Evolutionary conservation across 2,113 vertebrate species (phyloP).

Genomic region (Barbus barbus): DNA sequence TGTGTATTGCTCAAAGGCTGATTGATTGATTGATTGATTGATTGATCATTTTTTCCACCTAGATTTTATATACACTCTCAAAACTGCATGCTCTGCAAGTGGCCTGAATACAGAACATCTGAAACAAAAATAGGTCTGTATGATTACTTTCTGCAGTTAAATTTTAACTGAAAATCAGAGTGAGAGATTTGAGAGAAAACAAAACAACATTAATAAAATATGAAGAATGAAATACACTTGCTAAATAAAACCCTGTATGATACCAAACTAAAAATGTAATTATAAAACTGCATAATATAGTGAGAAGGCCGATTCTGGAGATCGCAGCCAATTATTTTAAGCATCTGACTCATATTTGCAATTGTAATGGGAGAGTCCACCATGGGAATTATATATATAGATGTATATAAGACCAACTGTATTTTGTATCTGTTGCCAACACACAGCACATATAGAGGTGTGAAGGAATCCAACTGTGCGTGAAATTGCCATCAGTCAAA

Average conservation of each 20-base stretch:
- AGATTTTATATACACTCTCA: too few relatives aligned
- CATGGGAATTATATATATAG: not conserved
- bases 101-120: too few relatives aligned
- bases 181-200: not conserved
- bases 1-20: too few relatives aligned
- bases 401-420: not conserved
- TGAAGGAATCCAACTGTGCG: constrained; percentile 73
- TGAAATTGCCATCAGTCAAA: constrained; percentile 75
- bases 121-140: too few relatives aligned
- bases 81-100: too few relatives aligned
- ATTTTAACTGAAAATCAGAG: too few relatives aligned
- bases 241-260: too few relatives aligned
- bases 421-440: not conserved
- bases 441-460: constrained; percentile 57
- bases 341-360: not conserved
- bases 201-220: not conserved
- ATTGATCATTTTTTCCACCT: too few relatives aligned
- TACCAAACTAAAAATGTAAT: not conserved
- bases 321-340: not conserved
- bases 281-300: not conserved
- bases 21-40: too few relatives aligned
- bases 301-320: not conserved
- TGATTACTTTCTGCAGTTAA: too few relatives aligned
- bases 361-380: not conserved
- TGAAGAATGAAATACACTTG: too few relatives aligned